Conservation (phyloP, 1,140 invertebrate genomes). For the Chlorops oryzae region DNA sequence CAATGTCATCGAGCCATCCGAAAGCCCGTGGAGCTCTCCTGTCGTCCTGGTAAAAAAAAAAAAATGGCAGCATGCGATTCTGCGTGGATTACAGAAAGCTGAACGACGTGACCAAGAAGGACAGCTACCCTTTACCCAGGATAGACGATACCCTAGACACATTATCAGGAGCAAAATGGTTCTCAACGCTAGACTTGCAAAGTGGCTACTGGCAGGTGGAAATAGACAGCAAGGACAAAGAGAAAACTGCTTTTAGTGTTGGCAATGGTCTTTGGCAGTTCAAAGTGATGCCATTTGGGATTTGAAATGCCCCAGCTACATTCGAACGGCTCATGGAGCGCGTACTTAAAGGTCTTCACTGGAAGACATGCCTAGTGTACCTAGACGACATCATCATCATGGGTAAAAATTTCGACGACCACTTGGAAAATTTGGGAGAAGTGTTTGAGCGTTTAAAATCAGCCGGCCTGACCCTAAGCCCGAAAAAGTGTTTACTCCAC, state of each 20-base stretch:
- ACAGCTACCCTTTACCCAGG: constrained; percentile 37
- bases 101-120: not conserved
- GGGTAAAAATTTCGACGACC: too few species aligned
- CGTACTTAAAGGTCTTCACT: too few species aligned
- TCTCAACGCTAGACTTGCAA: constrained; percentile 43
- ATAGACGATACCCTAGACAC: constrained; percentile 48
- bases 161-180: constrained; percentile 25
- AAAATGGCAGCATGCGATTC: too few species aligned
- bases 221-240: constrained; percentile 8
- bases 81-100: constrained; percentile 1
- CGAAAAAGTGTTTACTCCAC: too few species aligned
- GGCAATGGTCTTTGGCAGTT: constrained; percentile 3
- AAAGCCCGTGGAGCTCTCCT: too few species aligned
- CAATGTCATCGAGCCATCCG: too few species aligned
- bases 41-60: too few species aligned
- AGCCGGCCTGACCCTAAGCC: too few species aligned
- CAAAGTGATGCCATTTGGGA: constrained; percentile 9
- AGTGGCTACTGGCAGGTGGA: constrained; percentile 34
- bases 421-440: too few species aligned
- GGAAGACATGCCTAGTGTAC: too few species aligned
- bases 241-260: constrained; percentile 3
- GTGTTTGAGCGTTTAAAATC: too few species aligned
- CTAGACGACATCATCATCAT: too few species aligned
- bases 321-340: constrained; percentile 9
- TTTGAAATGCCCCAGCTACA: constrained; percentile 8